Evolutionary conservation across 2,113 vertebrate species (phyloP).

Genomic region (Urocolius indicus): DNA sequence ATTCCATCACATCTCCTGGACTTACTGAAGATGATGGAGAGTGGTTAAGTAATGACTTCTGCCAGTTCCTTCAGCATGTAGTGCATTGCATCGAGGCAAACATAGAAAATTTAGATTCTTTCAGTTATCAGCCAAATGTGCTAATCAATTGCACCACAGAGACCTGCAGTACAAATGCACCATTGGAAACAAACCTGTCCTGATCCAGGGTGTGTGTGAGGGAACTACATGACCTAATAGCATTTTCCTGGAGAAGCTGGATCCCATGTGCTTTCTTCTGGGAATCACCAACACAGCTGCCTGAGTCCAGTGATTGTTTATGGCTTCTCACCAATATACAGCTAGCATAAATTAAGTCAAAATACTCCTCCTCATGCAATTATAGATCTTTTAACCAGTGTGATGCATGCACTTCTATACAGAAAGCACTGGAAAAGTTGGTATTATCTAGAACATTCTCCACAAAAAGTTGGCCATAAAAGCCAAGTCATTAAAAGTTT

Average conservation of each 20-base stretch:
- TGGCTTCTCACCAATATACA: neutral
- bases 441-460: neutral
- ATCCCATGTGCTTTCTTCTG: neutral
- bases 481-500: neutral
- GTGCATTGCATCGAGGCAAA: too few relatives aligned
- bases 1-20: too few relatives aligned
- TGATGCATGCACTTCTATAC: rapidly evolving
- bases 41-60: too few relatives aligned
- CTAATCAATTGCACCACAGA: too few relatives aligned
- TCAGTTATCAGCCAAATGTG: too few relatives aligned
- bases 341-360: neutral
- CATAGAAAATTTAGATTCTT: too few relatives aligned
- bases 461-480: neutral
- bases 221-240: too few relatives aligned
- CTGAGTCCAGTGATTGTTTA: neutral
- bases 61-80: too few relatives aligned
- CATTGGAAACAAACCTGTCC: too few relatives aligned
- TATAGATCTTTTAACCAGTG: neutral
- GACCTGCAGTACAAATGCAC: too few relatives aligned
- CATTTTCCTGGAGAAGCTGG: neutral
- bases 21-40: too few relatives aligned
- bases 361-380: neutral
- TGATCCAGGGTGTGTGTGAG: too few relatives aligned
- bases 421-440: neutral
- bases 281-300: neutral